Percentiles rank a stretch among this genome's conserved stretches.
phyloP scores from a whole-genome alignment of 2,797 vertebrate species.

The Trachurus trachurus region DNA sequence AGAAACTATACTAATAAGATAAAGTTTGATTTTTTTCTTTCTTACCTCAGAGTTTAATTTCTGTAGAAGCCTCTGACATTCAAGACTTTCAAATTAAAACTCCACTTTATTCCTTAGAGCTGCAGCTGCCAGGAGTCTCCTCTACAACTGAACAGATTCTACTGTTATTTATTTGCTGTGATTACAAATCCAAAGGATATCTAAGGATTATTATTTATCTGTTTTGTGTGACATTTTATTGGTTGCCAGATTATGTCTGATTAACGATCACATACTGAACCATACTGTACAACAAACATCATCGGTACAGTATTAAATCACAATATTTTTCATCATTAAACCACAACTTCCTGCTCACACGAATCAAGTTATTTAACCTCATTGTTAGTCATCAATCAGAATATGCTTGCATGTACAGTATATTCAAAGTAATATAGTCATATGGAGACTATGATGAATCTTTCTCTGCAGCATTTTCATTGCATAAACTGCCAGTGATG shows the following conservation, averaged over 20 bases:
- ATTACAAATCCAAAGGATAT: constrained; percentile 15
- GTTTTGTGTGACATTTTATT: no score
- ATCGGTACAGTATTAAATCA: no score
- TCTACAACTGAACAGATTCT: not conserved
- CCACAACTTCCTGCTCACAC: no score
- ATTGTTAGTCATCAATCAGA: no score
- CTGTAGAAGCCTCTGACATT: constrained; percentile 39
- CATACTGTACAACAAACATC: no score
- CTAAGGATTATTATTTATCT: not conserved
- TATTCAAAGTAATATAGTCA: no score
- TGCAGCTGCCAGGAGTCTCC: not conserved
- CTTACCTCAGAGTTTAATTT: constrained; percentile 1
- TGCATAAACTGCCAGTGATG: not conserved
- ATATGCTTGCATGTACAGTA: no score
- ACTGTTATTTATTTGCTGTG: constrained; percentile 1
- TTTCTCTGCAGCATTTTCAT: not conserved
- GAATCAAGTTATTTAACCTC: no score
- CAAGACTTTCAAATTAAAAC: constrained; percentile 31
- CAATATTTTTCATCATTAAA: no score
- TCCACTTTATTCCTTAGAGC: constrained; percentile 1
- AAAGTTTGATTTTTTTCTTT: constrained; percentile 11
- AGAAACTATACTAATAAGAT: constrained; percentile 23
- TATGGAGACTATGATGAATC: not conserved
- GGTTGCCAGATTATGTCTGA: no score
- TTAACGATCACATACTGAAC: no score